Evolutionary conservation across 2,797 vertebrate species (phyloP), one percentile per base, ranked within the genome.

Genomic region (Scleropages formosus): DNA sequence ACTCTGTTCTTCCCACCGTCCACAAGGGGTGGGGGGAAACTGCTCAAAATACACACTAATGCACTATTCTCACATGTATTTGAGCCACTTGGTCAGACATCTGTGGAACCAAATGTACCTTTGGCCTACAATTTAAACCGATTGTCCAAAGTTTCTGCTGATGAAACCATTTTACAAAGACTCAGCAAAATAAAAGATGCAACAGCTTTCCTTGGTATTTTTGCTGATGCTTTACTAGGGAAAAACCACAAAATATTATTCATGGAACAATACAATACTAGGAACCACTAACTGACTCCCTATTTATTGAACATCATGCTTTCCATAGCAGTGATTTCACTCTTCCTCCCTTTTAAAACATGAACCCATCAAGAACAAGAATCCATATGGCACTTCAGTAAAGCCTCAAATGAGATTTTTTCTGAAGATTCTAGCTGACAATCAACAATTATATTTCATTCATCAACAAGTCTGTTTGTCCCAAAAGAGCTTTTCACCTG

Each of bases 131-230:
- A 60, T 53, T 53, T 27, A 22, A 60, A 46, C 18, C 60, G 71
- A 59, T 47, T 39, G 77, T 79, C 74, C 76, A 82, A 76, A 77
- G 83, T 83, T 81, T 71, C 73, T 6, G 64, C 47, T 47, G 59
- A 73, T 22, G 75, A 69, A 79, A 77, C 27, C 65, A 24, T 53
- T 59, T 66, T 44, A n/a, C 66, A 74, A 79, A 64, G 63, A 75
- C 71, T 80, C 78, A 77, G 77, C 71, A 72, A 62, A 24, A 61
- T 13, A 46, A n/a, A 26, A 66, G 61, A 47, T 7, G 8, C 56
- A 44, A 61, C 13, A 44, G 22, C 27, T 1, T 24, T 24, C n/a
- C n/a, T n/a, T n/a, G n/a, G n/a, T n/a, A 60, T 70, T 72, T 72
- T 60, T 77, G 77, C 62, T 73, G 56, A 60, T 22, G 67, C 64